Conservation (phyloP, 2,113 vertebrate genomes). For the Ranitomeya imitator region DNA sequence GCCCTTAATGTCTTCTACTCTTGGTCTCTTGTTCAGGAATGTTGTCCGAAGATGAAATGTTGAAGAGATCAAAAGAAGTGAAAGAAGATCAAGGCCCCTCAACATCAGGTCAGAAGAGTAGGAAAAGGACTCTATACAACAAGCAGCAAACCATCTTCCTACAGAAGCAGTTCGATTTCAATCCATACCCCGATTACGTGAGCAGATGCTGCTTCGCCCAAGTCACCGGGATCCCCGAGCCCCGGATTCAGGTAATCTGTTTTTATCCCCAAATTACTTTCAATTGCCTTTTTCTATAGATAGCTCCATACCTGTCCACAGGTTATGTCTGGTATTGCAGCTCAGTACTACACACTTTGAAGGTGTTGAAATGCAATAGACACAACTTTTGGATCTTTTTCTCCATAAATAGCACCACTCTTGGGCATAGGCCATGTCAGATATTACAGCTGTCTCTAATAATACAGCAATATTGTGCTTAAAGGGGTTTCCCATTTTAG, state of each 20-base stretch:
- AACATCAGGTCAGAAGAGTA: neutral
- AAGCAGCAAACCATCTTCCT: slow-evolving; percentile 10
- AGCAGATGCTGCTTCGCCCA: slow-evolving; percentile 17
- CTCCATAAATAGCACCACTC: too few relatives aligned
- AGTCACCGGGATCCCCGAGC: slow-evolving; percentile 7
- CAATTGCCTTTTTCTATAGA: neutral
- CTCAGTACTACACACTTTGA: neutral
- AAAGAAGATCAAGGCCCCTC: neutral
- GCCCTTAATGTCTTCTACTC: neutral
- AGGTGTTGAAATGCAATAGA: neutral
- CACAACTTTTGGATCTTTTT: neutral
- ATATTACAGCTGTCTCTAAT: too few relatives aligned
- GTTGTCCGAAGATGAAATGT: neutral
- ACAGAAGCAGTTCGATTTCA: neutral
- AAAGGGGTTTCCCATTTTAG: too few relatives aligned
- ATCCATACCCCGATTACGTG: neutral
- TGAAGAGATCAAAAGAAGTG: neutral
- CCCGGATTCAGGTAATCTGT: slow-evolving; percentile 39
- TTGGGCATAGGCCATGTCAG: too few relatives aligned
- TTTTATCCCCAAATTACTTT: neutral
- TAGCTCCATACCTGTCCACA: neutral
- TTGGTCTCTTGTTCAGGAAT: neutral
- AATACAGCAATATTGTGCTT: too few relatives aligned
- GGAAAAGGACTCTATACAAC: neutral
- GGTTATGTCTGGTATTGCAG: neutral